Percentiles rank a stretch among this genome's conserved stretches.
Evolutionary conservation across 1,140 invertebrate genomes (phyloP).

Genomic region (Sarcophaga bullata): DNA sequence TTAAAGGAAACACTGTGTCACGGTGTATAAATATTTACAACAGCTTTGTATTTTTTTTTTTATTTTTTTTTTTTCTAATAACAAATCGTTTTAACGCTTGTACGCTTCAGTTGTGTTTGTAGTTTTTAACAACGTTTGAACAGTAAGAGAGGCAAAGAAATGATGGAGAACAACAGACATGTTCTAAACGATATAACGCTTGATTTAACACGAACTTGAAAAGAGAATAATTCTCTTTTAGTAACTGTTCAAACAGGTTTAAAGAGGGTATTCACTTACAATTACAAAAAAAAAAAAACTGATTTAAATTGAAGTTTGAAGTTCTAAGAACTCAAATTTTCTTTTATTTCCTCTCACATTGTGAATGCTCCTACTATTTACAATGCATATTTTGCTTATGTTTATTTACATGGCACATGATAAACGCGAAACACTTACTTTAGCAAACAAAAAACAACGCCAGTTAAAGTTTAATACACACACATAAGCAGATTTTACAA

Average conservation of each 20-base stretch:
- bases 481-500: conserved; percentile 8
- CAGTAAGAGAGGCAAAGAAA: not conserved
- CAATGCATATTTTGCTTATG: not conserved
- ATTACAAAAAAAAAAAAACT: too few species aligned
- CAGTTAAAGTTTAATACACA: not conserved
- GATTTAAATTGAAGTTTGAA: too few species aligned
- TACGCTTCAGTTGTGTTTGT: not conserved
- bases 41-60: too few species aligned
- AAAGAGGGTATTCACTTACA: too few species aligned
- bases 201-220: not conserved
- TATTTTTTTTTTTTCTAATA: too few species aligned
- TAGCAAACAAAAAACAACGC: conserved; percentile 5
- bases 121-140: not conserved
- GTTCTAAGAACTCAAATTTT: too few species aligned
- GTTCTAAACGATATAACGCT: not conserved
- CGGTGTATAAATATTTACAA: too few species aligned
- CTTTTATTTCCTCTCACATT: not conserved
- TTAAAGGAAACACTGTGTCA: too few species aligned
- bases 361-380: not conserved
- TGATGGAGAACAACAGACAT: not conserved
- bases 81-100: not conserved
- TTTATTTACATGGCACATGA: conserved; percentile 3
- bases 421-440: not conserved
- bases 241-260: not conserved
- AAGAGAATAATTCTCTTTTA: not conserved